Conservation (phyloP, 2,888 invertebrate genomes). For the Gandaritis pyraliata region DNA sequence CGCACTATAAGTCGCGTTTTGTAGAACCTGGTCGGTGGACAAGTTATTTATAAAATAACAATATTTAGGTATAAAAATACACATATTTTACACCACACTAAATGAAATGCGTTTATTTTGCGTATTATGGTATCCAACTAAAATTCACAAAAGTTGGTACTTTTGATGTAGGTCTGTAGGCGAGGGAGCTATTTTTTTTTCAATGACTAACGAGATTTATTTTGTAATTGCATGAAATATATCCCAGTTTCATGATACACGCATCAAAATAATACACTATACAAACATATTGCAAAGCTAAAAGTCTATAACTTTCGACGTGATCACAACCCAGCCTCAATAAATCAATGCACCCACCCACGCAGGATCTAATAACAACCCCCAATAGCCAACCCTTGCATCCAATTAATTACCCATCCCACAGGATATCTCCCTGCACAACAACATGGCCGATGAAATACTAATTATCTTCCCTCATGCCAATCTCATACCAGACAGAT, state of each 20-base stretch:
- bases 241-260: no score
- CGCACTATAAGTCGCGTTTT: conserved; percentile 88
- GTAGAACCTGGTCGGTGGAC: conserved; percentile 84
- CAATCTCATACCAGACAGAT: no score
- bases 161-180: no score
- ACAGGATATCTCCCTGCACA: not conserved
- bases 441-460: not conserved
- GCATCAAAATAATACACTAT: no score
- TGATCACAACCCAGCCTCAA: not conserved
- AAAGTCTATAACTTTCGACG: not conserved
- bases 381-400: conserved; percentile 1
- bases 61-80: not conserved
- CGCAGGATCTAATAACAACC: not conserved
- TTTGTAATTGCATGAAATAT: no score
- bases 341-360: not conserved
- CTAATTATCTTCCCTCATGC: no score
- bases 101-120: no score
- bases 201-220: no score
- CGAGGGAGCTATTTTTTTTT: no score
- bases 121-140: no score
- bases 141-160: no score
- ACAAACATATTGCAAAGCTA: not conserved
- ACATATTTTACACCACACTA: no score
- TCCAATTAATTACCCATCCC: not conserved
- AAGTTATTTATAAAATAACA: not conserved